These are phyloP conservation scores for Stenoptilia bipunctidactyla DNA, from an alignment of 2,888 invertebrate species.

Conservation along the genomic window DNA sequence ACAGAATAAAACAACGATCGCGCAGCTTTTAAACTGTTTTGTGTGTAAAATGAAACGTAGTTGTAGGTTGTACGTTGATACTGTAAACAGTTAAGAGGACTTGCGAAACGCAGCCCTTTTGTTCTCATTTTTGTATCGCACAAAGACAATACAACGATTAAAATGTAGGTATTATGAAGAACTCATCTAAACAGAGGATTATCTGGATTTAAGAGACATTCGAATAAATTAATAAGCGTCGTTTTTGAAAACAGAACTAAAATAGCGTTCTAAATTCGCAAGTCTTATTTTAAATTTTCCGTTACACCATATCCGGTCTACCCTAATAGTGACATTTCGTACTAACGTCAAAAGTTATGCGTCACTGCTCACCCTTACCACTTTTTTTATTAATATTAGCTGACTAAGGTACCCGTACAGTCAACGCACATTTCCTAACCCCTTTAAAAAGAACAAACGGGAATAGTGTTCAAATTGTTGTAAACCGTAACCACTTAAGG, in stretches of 20 bases:
- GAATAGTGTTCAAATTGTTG: too few relatives aligned
- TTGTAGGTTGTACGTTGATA: not conserved
- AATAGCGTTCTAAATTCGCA: too few relatives aligned
- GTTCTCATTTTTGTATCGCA: not conserved
- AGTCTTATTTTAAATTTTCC: too few relatives aligned
- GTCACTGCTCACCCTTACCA: conserved; percentile 32
- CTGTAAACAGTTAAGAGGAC: not conserved
- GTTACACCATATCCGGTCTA: too few relatives aligned
- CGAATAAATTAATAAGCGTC: too few relatives aligned
- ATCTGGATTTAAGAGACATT: too few relatives aligned
- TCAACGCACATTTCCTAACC: not conserved
- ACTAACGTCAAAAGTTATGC: conserved; percentile 19
- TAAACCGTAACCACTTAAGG: too few relatives aligned
- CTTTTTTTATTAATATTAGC: conserved; percentile 48
- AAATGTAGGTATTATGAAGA: too few relatives aligned
- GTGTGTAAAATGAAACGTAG: not conserved
- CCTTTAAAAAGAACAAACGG: too few relatives aligned
- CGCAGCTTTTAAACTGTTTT: not conserved
- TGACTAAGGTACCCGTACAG: conserved; percentile 33
- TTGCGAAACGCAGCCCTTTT: not conserved
- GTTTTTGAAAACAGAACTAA: too few relatives aligned
- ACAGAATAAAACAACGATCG: not conserved
- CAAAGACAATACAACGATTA: not conserved
- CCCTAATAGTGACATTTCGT: too few relatives aligned
- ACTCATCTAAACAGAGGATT: too few relatives aligned